Evolutionary conservation across 2,888 invertebrate genomes (phyloP).

Genomic region (Erebia palarica): DNA sequence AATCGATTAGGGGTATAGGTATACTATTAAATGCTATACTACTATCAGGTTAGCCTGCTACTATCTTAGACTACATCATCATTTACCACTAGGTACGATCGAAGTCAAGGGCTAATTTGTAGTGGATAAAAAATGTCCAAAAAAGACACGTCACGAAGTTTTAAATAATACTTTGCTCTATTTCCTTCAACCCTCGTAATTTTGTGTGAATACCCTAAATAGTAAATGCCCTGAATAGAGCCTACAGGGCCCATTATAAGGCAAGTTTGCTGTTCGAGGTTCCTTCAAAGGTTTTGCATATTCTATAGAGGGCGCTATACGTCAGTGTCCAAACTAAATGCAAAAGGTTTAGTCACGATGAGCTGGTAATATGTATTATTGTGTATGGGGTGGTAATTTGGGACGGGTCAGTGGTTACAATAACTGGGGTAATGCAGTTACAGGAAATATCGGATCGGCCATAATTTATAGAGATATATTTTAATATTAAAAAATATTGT

Average conservation of each 20-base stretch:
- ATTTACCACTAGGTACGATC: too few relatives aligned
- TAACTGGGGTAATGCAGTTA: neutral
- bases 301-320: conserved; percentile 15
- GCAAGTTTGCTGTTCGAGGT: neutral
- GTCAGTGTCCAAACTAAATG: conserved; percentile 18
- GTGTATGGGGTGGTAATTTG: conserved; percentile 14
- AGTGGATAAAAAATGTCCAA: too few relatives aligned
- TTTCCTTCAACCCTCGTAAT: conserved; percentile 10
- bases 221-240: conserved; percentile 8
- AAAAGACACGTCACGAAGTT: neutral
- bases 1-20: too few relatives aligned
- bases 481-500: too few relatives aligned
- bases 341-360: conserved; percentile 4
- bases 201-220: conserved; percentile 6
- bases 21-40: too few relatives aligned
- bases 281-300: conserved; percentile 17
- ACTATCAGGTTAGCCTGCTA: too few relatives aligned
- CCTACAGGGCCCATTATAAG: conserved; percentile 7
- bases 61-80: too few relatives aligned
- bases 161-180: neutral
- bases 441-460: neutral
- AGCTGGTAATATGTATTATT: neutral
- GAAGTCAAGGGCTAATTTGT: too few relatives aligned
- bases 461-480: too few relatives aligned
- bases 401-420: neutral